Evolutionary conservation across 2,888 invertebrate species (phyloP).

Genomic region (Muscina levida): DNA sequence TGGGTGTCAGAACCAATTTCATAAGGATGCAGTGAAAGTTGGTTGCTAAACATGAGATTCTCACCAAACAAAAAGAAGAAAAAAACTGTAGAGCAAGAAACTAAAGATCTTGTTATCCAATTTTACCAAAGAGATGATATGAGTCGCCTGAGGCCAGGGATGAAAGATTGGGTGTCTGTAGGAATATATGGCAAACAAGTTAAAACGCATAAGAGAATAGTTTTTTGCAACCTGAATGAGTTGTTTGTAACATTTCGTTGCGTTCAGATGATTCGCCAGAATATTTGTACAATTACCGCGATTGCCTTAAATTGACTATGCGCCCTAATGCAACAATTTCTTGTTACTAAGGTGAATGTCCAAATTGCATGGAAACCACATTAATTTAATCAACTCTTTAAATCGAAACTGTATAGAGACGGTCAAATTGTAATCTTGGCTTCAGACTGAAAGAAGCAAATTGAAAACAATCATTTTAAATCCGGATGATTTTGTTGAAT

Average conservation of each 20-base stretch:
- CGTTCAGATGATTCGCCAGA: conserved; percentile 12
- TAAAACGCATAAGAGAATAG: neutral
- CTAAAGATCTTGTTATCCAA: neutral
- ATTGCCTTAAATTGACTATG: conserved; percentile 18
- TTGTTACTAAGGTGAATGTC: neutral
- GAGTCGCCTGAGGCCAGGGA: neutral
- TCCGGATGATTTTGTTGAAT: neutral
- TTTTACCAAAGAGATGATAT: neutral
- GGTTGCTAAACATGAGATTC: neutral
- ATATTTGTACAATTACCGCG: conserved; percentile 4
- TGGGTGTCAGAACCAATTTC: no score
- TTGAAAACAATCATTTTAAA: conserved; percentile 4
- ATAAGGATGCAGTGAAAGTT: no score
- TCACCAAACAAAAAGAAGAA: neutral
- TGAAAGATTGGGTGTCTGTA: conserved; percentile 7
- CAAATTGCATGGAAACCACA: neutral
- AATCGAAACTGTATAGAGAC: neutral
- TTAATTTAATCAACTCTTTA: neutral
- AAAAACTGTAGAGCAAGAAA: neutral
- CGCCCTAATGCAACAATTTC: neutral
- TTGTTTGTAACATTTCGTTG: neutral
- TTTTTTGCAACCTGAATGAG: neutral
- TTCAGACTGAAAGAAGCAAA: neutral
- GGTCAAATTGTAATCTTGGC: neutral
- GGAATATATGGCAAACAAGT: neutral